A percentile compares a stretch with the other conserved stretches of the same genome.
Evolutionary conservation across 2,797 vertebrate species (phyloP).

Genomic region (Macropus fuliginosus): DNA sequence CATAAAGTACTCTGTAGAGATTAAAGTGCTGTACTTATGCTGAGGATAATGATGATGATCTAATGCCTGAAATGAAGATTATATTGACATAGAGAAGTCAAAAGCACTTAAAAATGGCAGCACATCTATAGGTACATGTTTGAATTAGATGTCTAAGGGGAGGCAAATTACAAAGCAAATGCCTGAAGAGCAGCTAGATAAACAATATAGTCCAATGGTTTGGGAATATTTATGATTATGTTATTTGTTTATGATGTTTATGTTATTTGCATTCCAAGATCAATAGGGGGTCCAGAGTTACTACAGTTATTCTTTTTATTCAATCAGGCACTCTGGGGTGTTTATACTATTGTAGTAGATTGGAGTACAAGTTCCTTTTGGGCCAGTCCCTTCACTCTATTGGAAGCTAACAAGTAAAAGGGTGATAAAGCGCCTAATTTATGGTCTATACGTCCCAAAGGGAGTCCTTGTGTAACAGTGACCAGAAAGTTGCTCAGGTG

Average conservation of each 20-base stretch:
- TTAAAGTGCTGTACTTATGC: neutral
- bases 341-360: neutral
- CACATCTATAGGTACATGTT: neutral
- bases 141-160: neutral
- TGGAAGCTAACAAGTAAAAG: neutral
- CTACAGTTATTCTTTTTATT: neutral
- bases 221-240: neutral
- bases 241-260: neutral
- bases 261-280: neutral
- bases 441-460: neutral
- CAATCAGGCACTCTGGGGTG: neutral
- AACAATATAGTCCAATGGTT: neutral
- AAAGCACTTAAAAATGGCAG: neutral
- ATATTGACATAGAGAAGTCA: neutral
- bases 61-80: neutral
- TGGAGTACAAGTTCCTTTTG: neutral
- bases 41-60: neutral
- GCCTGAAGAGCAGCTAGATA: neutral
- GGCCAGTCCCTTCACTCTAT: neutral
- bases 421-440: neutral
- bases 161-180: neutral
- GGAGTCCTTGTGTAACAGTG: neutral
- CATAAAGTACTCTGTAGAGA: neutral
- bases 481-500: neutral
- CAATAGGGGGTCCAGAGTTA: neutral